A percentile compares a stretch with the other conserved stretches of the same genome.
Evolutionary conservation across 2,888 invertebrate species (phyloP).

Genomic region (Nephrotoma appendiculata): DNA sequence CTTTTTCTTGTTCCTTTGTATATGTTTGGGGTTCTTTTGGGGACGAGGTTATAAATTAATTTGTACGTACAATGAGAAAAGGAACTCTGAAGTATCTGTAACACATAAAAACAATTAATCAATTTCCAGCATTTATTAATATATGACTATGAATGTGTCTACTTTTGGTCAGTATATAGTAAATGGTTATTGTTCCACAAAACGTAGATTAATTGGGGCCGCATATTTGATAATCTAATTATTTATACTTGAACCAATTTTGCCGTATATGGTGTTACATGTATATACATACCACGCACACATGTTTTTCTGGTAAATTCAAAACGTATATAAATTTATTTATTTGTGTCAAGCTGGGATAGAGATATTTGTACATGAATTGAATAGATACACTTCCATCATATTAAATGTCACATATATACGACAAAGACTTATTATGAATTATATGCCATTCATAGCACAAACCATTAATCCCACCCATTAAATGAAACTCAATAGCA

Average conservation of each 20-base stretch:
- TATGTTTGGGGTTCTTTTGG: background rate
- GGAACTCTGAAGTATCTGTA: background rate
- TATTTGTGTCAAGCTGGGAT: background rate
- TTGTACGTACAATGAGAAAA: background rate
- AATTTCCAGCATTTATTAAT: background rate
- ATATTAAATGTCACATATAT: background rate
- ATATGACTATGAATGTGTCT: background rate
- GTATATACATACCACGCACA: background rate
- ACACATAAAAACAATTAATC: background rate
- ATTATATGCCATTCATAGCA: background rate
- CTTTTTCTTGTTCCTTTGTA: background rate
- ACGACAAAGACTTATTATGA: background rate
- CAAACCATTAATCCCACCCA: background rate
- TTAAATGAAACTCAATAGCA: background rate
- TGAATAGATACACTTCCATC: background rate
- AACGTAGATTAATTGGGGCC: background rate
- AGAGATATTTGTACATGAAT: background rate
- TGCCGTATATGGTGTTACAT: background rate
- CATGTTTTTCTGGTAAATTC: background rate
- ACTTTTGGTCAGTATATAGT: background rate
- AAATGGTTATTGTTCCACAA: background rate
- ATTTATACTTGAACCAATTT: background rate
- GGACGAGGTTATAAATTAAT: background rate
- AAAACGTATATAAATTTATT: background rate
- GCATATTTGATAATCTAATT: background rate